phyloP scores from a whole-genome alignment of 2,113 vertebrate species.

The Bos javanicus region DNA sequence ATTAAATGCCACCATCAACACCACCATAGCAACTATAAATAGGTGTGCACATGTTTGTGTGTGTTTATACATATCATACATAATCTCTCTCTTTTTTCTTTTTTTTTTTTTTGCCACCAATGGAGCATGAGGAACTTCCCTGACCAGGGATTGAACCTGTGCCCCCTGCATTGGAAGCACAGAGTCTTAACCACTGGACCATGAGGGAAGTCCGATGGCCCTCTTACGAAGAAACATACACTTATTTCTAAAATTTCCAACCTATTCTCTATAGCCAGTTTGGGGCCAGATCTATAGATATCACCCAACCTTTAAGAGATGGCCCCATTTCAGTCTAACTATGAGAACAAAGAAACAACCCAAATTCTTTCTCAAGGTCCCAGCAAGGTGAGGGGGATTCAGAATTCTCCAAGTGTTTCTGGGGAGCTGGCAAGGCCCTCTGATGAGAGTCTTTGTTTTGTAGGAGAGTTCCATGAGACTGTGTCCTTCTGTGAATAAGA shows the following conservation, averaged over 20 bases:
- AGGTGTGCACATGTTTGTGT: not conserved
- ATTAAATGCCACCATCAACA: not conserved
- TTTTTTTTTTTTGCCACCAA: not conserved
- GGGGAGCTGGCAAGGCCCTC: rapidly evolving
- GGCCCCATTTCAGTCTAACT: not conserved
- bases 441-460: not conserved
- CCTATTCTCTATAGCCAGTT: not conserved
- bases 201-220: not conserved
- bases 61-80: not conserved
- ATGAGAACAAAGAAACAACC: not conserved
- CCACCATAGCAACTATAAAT: not conserved
- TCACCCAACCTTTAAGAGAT: not conserved
- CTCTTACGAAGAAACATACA: not conserved
- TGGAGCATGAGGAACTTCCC: not conserved
- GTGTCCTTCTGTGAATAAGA: not conserved
- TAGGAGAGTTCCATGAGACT: rapidly evolving
- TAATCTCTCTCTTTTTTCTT: not conserved
- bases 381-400: not conserved
- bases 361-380: not conserved
- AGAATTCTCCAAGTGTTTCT: not conserved
- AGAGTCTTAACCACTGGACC: not conserved
- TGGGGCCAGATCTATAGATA: rapidly evolving
- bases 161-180: not conserved
- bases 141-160: not conserved
- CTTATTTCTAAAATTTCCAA: not conserved